Evolutionary conservation across 2,797 vertebrate genomes (phyloP).

Genomic region (Cossypha caffra): DNA sequence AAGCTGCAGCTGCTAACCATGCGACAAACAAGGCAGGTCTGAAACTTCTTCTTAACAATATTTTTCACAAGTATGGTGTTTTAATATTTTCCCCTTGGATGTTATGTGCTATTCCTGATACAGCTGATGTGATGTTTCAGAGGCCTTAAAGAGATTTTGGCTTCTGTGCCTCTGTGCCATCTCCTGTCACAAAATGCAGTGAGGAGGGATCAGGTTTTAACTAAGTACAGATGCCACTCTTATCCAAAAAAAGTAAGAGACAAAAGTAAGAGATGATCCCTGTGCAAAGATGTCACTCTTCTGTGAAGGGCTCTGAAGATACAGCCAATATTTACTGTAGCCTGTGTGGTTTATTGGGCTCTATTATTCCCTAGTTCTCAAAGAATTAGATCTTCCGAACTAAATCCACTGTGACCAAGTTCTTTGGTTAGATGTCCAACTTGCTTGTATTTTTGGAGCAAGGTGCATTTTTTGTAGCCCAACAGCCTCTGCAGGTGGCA

Average conservation of each 20-base stretch:
- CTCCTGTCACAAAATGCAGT: not conserved
- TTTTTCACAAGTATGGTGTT: not conserved
- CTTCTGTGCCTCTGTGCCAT: not conserved
- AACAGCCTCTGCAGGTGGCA: not conserved
- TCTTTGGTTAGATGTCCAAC: not conserved
- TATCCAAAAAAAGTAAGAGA: too few species aligned
- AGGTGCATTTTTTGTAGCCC: not conserved
- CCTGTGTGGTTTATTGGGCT: not conserved
- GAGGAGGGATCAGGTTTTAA: too few species aligned
- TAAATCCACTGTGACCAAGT: not conserved
- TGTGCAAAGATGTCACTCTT: not conserved
- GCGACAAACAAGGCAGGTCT: not conserved
- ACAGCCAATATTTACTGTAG: not conserved
- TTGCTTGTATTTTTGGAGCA: not conserved
- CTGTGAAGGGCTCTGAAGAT: not conserved
- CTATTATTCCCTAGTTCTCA: not conserved
- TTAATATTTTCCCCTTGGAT: not conserved
- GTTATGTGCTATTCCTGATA: not conserved
- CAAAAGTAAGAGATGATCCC: not conserved
- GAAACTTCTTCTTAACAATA: not conserved
- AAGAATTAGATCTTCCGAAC: not conserved
- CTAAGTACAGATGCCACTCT: too few species aligned
- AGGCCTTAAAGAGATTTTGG: not conserved
- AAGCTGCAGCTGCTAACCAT: not conserved
- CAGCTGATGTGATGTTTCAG: not conserved